A percentile compares a stretch with the other conserved stretches of the same genome.
Evolutionary conservation across 2,888 invertebrate species (phyloP).

Genomic region (Ectobius pallidus): DNA sequence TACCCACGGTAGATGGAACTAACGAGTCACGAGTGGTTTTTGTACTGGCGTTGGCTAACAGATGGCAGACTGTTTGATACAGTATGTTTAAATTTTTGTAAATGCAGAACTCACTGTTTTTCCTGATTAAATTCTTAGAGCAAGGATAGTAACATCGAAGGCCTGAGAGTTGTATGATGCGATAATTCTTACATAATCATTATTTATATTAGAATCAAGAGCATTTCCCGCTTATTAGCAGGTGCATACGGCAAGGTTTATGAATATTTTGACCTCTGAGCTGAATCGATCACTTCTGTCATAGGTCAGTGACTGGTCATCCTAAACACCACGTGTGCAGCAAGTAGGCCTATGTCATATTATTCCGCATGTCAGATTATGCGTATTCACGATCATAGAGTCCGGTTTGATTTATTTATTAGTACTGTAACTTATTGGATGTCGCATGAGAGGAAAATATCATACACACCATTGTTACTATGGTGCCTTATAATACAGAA

Average conservation of each 20-base stretch:
- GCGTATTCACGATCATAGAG: no score
- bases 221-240: not conserved
- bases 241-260: not conserved
- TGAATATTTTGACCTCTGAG: not conserved
- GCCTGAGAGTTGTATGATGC: not conserved
- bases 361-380: no score
- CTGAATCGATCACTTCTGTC: not conserved
- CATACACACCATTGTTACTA: no score
- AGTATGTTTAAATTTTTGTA: no score
- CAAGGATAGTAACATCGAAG: no score
- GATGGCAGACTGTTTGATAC: not conserved
- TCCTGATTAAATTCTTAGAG: no score
- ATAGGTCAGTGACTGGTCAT: not conserved
- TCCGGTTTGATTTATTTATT: no score
- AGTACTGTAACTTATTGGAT: no score
- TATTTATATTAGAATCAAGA: not conserved
- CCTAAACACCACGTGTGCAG: not conserved
- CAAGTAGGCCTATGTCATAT: no score
- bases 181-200: not conserved
- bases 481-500: no score
- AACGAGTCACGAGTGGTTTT: not conserved
- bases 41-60: not conserved
- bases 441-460: no score
- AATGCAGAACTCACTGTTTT: no score
- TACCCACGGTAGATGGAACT: not conserved